A percentile compares a stretch with the other conserved stretches of the same genome.
These are phyloP conservation scores for Sipha flava DNA, from an alignment of 1,140 invertebrate species.

Conservation along the genomic window DNA sequence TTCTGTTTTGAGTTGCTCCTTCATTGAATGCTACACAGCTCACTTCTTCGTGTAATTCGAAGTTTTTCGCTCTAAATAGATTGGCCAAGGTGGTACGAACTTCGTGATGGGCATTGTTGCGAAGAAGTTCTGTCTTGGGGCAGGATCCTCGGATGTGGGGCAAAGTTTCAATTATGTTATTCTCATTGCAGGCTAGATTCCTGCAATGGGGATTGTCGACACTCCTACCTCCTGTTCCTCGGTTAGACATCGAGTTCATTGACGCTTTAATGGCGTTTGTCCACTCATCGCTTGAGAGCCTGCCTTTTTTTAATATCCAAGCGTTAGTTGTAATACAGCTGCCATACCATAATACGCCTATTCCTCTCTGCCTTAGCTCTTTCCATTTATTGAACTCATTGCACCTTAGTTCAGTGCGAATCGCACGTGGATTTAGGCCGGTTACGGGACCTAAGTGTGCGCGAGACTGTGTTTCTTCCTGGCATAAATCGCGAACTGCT, in stretches of 20 bases:
- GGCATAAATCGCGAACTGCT: too few species aligned
- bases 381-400: neutral
- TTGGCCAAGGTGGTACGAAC: too few species aligned
- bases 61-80: neutral
- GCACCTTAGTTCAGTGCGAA: neutral
- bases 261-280: neutral
- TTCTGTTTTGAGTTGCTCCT: neutral
- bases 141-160: neutral
- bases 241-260: too few species aligned
- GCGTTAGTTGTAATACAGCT: too few species aligned
- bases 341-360: too few species aligned
- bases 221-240: neutral
- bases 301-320: neutral
- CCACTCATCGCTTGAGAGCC: neutral
- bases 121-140: neutral
- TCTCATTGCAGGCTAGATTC: too few species aligned
- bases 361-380: neutral
- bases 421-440: too few species aligned
- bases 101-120: neutral
- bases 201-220: neutral
- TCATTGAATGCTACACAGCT: neutral
- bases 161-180: neutral
- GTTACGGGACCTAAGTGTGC: too few species aligned
- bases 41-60: too few species aligned
- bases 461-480: too few species aligned